Percentiles rank a stretch among this genome's conserved stretches.
phyloP scores from a whole-genome alignment of 2,888 invertebrate species.

The Trachelus tabidus region DNA sequence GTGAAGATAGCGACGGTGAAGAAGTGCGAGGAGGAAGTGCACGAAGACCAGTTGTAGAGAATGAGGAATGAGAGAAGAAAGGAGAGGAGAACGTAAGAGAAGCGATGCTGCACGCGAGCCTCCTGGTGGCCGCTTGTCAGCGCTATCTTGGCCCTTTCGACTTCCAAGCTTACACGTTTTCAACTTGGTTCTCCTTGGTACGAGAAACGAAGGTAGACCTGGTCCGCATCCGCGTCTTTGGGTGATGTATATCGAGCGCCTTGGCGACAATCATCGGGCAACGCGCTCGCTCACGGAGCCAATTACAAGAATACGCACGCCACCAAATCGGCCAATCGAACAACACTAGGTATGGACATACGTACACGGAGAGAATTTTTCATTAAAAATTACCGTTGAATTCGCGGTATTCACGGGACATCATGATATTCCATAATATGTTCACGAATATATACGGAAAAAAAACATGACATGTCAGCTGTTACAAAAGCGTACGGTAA shows the following conservation, averaged over 20 bases:
- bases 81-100: slow-evolving; percentile 29
- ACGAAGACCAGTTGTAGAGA: slow-evolving; percentile 8
- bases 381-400: too few species aligned
- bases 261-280: slow-evolving; percentile 57
- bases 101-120: slow-evolving; percentile 50
- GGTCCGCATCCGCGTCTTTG: slow-evolving; percentile 22
- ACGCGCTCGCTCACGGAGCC: slow-evolving; percentile 45
- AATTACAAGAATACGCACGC: slow-evolving; percentile 54
- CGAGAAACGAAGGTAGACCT: too few species aligned
- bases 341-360: too few species aligned
- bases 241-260: slow-evolving; percentile 56
- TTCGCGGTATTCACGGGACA: too few species aligned
- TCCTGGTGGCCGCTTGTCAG: slow-evolving; percentile 53
- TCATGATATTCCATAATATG: too few species aligned
- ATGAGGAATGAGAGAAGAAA: slow-evolving; percentile 17
- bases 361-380: too few species aligned
- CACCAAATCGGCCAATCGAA: slow-evolving; percentile 19
- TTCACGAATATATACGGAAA: too few species aligned
- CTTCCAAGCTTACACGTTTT: slow-evolving; percentile 42
- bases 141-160: slow-evolving; percentile 46
- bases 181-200: slow-evolving; percentile 20
- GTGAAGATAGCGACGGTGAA: not conserved
- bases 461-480: too few species aligned
- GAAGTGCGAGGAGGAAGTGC: not conserved
- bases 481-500: too few species aligned